Conservation (phyloP, 1,140 invertebrate species). For the Mizuhopecten yessoensis region DNA sequence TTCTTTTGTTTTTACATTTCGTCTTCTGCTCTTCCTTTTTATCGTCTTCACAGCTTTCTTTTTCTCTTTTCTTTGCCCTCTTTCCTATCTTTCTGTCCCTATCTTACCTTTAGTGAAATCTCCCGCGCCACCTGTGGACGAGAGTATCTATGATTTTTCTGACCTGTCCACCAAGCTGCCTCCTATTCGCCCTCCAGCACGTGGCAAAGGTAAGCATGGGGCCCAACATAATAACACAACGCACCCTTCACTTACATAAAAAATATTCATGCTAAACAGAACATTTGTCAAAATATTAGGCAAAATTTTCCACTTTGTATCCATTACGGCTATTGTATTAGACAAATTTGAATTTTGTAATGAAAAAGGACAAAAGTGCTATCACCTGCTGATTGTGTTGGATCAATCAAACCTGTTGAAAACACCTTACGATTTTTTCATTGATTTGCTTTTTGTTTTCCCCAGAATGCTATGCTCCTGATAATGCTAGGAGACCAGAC, state of each 20-base stretch:
- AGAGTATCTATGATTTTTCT: constrained; percentile 21
- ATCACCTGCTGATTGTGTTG: too few relatives aligned
- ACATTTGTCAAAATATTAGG: too few relatives aligned
- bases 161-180: background rate
- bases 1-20: background rate
- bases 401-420: too few relatives aligned
- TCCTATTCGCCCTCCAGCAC: background rate
- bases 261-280: too few relatives aligned
- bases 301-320: too few relatives aligned
- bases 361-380: too few relatives aligned
- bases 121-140: background rate
- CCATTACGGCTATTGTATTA: too few relatives aligned
- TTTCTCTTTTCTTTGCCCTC: background rate
- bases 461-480: background rate
- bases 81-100: background rate
- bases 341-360: too few relatives aligned
- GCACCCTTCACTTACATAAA: too few relatives aligned
- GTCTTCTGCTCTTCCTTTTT: background rate
- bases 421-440: too few relatives aligned
- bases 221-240: too few relatives aligned
- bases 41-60: background rate
- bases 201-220: background rate
- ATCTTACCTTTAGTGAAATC: background rate
- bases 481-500: background rate
- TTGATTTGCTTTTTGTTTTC: background rate